Percentiles rank a stretch among this genome's conserved stretches.
Conservation (phyloP, 2,888 invertebrate species). For the Eudasyphora cyanicolor region DNA sequence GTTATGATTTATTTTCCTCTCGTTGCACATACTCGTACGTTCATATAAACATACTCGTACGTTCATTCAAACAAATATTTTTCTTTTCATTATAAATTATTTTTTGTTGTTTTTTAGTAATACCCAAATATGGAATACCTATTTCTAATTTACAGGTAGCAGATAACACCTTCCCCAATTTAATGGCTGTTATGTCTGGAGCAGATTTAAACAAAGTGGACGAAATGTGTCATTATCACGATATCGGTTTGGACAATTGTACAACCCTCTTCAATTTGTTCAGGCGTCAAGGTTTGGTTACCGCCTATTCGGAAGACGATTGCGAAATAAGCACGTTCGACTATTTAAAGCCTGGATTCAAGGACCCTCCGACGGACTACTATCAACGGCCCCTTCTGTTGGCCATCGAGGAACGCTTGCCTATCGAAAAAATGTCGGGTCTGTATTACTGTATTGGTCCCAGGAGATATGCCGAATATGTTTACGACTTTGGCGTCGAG, state of each 20-base stretch:
- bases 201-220: constrained; percentile 80
- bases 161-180: constrained; percentile 93
- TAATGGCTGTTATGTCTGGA: constrained; percentile 89
- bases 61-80: background rate
- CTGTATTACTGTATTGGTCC: constrained; percentile 83
- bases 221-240: constrained; percentile 79
- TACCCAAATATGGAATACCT: background rate
- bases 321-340: constrained; percentile 85
- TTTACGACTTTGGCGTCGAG: constrained; percentile 84
- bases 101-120: too few relatives aligned
- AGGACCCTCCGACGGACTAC: constrained; percentile 87
- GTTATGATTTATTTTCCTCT: too few relatives aligned
- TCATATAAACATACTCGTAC: too few relatives aligned
- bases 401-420: constrained; percentile 83
- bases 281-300: constrained; percentile 85
- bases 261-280: constrained; percentile 89
- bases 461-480: constrained; percentile 83
- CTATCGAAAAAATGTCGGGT: constrained; percentile 77
- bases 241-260: constrained; percentile 83
- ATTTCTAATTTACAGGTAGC: constrained; percentile 82
- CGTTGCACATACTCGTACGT: too few relatives aligned
- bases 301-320: constrained; percentile 89
- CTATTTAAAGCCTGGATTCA: constrained; percentile 85
- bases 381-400: constrained; percentile 87
- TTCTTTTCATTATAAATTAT: too few relatives aligned